Base-by-base conservation (phyloP, 2,113 vertebrate genomes). In the Nesoenas mayeri region DNA sequence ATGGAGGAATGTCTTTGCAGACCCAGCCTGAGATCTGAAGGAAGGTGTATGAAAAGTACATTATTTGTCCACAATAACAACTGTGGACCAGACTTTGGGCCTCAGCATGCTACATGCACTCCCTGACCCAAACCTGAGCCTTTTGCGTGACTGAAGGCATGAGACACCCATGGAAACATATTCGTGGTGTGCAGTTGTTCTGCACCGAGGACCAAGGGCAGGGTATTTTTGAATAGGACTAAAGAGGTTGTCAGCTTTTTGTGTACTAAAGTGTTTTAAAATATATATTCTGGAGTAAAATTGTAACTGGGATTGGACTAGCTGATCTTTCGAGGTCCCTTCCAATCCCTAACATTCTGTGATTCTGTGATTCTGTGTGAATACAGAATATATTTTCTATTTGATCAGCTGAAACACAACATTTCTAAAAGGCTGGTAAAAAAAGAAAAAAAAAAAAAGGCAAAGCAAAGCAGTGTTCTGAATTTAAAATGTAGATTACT, bases 61-160 rank as follows among this genome's bases (percentile, higher is more conserved):
- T 82, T 1, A 0, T 8, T 21, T 2, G 1, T 51, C 12, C 31
- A 32, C 51, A 17, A 3, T 3, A 40, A 44, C 53, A 60, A 4
- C n/a, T 61, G 15, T 6, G 10, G 36, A 20, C 21, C 24, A 62
- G 5, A 19, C 32, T 64, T 80, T 22, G 62, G 57, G 38, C 22
- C 13, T 60, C 62, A 44, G 15, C 6, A 0, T 29, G 7, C 56
- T 58, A n/a, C 73, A 65, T 69, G 14, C 6, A 3, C 72, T 85
- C 54, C 38, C 42, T 60, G 32, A 58, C 34, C 36, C 71, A 70
- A 42, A 48, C 38, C 65, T 58, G 71, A 50, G 47, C n/a, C 48
- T 82, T 42, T 36, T 56, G 8, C 9, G 42, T 62, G 73, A 64
- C 57, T 77, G 12, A 32, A 80, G 72, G 47, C 61, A 71, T 34